A percentile compares a stretch with the other conserved stretches of the same genome.
These are phyloP conservation scores for Rhea pennata DNA, from an alignment of 2,113 vertebrate genomes.

Conservation along the genomic window DNA sequence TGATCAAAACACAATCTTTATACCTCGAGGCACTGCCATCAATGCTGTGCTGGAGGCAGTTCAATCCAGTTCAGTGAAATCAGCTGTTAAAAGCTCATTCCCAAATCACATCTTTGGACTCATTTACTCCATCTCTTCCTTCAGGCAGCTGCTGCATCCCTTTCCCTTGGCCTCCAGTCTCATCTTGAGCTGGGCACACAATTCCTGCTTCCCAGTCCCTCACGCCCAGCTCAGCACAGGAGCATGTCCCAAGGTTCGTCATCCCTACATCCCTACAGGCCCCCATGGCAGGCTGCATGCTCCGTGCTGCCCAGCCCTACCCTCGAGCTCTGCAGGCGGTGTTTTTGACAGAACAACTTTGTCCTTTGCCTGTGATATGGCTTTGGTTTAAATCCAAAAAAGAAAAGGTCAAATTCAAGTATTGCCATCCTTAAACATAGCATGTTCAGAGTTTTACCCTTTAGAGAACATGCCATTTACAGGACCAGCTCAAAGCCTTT, in stretches of 20 bases:
- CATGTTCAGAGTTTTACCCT: not conserved
- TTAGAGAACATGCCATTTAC: not conserved
- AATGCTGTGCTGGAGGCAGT: conserved; percentile 46
- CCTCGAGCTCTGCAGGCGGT: not conserved
- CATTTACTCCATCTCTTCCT: not conserved
- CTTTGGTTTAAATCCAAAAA: conserved; percentile 7
- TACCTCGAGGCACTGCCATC: conserved; percentile 54
- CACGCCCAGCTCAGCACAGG: not conserved
- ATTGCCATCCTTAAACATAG: not conserved
- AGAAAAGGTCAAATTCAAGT: not conserved
- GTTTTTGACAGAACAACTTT: not conserved
- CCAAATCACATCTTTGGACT: conserved; percentile 33
- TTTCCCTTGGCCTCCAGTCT: not conserved
- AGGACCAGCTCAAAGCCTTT: not conserved
- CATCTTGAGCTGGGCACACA: not conserved
- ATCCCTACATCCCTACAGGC: not conserved
- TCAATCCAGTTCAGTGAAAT: conserved; percentile 52
- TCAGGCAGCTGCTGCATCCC: not conserved
- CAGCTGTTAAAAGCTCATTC: conserved; percentile 24
- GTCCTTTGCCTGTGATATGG: not conserved
- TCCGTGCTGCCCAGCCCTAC: not conserved
- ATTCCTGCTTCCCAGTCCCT: not conserved
- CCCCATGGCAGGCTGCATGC: not conserved
- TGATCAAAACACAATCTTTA: conserved; percentile 66
- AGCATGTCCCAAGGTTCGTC: not conserved